Percentiles rank a stretch among this genome's conserved stretches.
Evolutionary conservation across 2,888 invertebrate genomes (phyloP).

Genomic region (Julus scandinavius): DNA sequence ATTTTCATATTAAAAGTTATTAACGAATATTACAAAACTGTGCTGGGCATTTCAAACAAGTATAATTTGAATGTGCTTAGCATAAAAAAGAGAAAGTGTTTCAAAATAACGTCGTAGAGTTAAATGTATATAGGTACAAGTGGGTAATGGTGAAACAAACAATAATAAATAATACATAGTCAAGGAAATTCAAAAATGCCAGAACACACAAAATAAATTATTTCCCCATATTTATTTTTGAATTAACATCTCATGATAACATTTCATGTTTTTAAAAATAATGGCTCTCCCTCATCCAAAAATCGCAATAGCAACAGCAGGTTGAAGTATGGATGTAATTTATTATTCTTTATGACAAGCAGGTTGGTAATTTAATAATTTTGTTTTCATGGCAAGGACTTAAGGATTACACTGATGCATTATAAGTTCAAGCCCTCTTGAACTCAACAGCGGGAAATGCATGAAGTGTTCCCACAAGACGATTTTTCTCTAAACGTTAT

Average conservation of each 20-base stretch:
- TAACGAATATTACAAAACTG: too few relatives aligned
- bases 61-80: too few relatives aligned
- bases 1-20: too few relatives aligned
- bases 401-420: neutral
- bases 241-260: too few relatives aligned
- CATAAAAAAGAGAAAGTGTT: too few relatives aligned
- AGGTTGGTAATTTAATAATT: neutral
- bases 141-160: too few relatives aligned
- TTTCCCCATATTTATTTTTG: neutral
- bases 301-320: neutral
- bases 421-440: neutral
- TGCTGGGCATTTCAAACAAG: too few relatives aligned
- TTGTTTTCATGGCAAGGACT: neutral
- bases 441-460: neutral
- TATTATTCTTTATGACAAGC: neutral
- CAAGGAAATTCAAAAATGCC: too few relatives aligned
- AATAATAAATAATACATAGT: too few relatives aligned
- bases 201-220: neutral
- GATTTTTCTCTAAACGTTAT: neutral
- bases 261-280: neutral
- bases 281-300: neutral
- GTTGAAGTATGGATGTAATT: neutral
- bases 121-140: too few relatives aligned
- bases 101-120: too few relatives aligned
- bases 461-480: neutral